Conservation (phyloP, 1,140 invertebrate species). For the Helicoverpa zea region DNA sequence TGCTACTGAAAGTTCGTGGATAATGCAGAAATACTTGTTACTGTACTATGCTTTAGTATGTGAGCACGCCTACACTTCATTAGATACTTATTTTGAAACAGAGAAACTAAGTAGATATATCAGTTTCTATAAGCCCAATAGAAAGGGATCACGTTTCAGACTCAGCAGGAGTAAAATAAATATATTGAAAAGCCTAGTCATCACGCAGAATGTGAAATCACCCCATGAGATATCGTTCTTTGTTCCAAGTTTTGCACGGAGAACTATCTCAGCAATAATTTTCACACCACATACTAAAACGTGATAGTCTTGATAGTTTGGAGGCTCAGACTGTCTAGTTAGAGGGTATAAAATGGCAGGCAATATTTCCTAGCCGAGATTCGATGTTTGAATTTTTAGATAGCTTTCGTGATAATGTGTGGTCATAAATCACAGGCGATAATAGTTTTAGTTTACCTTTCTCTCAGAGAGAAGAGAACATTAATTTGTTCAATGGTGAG, state of each 20-base stretch:
- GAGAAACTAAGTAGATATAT: too few relatives aligned
- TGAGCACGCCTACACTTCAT: too few relatives aligned
- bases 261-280: conserved; percentile 21
- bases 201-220: not conserved
- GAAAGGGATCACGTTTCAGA: too few relatives aligned
- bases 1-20: not conserved
- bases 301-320: conserved; percentile 40
- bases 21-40: too few relatives aligned
- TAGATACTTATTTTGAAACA: too few relatives aligned
- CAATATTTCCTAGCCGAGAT: conserved; percentile 26
- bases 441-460: conserved; percentile 40
- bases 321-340: conserved; percentile 33
- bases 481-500: conserved; percentile 28
- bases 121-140: too few relatives aligned
- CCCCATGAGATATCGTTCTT: not conserved
- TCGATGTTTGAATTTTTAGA: conserved; percentile 33
- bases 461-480: conserved; percentile 20
- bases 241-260: conserved; percentile 13
- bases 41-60: too few relatives aligned
- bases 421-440: conserved; percentile 24
- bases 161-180: too few relatives aligned
- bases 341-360: conserved; percentile 39
- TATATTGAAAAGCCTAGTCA: not conserved
- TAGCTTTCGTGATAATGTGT: conserved; percentile 24
- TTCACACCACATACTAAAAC: conserved; percentile 36